Percentiles rank a stretch among this genome's conserved stretches.
Conservation (phyloP, 1,140 invertebrate species). For the Procambarus virginalis region DNA sequence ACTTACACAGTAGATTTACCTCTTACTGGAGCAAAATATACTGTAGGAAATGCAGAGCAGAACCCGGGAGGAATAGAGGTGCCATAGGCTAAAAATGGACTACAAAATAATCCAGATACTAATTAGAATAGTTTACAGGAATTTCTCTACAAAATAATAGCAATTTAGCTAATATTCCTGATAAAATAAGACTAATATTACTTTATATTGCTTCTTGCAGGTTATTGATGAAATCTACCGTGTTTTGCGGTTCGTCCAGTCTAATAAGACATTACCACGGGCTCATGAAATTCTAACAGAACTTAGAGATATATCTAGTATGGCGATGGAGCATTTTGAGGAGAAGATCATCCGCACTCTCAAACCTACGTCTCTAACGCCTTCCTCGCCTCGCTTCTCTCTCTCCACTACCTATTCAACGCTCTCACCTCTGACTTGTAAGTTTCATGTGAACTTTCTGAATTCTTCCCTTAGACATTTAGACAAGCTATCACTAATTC, state of each 20-base stretch:
- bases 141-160: too few species aligned
- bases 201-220: conserved; percentile 74
- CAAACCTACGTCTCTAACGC: conserved; percentile 28
- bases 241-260: conserved; percentile 82
- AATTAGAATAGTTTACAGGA: too few species aligned
- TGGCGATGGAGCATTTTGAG: conserved; percentile 98
- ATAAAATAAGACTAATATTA: background rate
- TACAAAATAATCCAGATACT: too few species aligned
- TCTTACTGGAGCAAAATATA: too few species aligned
- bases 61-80: too few species aligned
- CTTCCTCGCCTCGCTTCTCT: conserved; percentile 40
- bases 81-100: too few species aligned
- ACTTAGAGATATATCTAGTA: conserved; percentile 91
- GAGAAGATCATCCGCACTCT: conserved; percentile 85
- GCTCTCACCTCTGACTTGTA: conserved; percentile 24
- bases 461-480: too few species aligned
- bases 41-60: too few species aligned
- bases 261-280: conserved; percentile 81
- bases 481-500: too few species aligned
- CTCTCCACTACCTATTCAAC: background rate
- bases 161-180: too few species aligned
- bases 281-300: conserved; percentile 92
- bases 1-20: too few species aligned
- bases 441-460: background rate
- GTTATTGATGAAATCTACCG: conserved; percentile 91